A percentile compares a stretch with the other conserved stretches of the same genome.
phyloP scores from a whole-genome alignment of 2,113 vertebrate genomes.

The Xenopus borealis region DNA sequence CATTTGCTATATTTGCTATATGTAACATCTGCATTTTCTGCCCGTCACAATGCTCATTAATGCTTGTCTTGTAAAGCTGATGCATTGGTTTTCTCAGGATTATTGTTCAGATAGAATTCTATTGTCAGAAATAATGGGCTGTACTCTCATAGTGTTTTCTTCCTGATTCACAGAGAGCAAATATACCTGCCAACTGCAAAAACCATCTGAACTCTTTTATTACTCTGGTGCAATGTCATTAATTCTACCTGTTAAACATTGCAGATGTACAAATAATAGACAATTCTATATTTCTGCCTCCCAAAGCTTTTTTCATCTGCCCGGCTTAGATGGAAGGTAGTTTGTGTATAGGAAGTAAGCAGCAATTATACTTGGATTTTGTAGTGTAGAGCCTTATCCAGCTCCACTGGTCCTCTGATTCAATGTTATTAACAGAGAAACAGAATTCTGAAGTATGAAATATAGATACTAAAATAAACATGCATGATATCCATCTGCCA shows the following conservation, averaged over 20 bases:
- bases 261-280: conserved; percentile 27
- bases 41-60: conserved; percentile 10
- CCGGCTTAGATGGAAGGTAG: no score
- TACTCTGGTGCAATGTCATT: conserved; percentile 12
- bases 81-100: conserved; percentile 16
- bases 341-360: no score
- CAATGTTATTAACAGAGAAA: no score
- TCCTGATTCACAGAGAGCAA: conserved; percentile 19
- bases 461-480: no score
- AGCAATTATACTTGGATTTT: no score
- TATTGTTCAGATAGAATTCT: conserved; percentile 30
- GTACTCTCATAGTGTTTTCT: conserved; percentile 30
- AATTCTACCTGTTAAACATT: conserved; percentile 18
- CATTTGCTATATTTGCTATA: neutral
- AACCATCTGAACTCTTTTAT: conserved; percentile 19
- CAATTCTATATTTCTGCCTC: neutral
- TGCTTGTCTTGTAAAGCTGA: neutral
- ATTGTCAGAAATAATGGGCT: conserved; percentile 34
- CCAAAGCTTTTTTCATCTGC: neutral
- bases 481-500: no score
- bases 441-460: no score
- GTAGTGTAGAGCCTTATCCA: no score
- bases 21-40: conserved; percentile 34
- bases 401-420: no score
- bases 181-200: conserved; percentile 35